Evolutionary conservation across 2,888 invertebrate species (phyloP).

Genomic region (Morpho achilles): DNA sequence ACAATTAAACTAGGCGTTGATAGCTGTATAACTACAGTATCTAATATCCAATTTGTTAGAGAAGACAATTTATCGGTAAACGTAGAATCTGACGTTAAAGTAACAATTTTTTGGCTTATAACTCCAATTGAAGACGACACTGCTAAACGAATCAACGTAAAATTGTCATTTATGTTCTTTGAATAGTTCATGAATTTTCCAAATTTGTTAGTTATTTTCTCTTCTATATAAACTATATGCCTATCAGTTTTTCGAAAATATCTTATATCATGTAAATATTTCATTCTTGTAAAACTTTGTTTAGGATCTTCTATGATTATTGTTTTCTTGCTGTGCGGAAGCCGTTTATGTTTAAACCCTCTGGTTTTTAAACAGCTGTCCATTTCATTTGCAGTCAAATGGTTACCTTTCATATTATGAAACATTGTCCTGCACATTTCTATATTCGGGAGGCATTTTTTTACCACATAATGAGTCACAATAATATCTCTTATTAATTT

Average conservation of each 20-base stretch:
- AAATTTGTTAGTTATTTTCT: neutral
- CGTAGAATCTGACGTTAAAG: neutral
- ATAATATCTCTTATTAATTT: constrained; percentile 2
- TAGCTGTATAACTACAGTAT: neutral
- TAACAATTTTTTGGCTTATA: neutral
- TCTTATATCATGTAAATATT: constrained; percentile 30
- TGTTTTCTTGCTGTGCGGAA: constrained; percentile 26
- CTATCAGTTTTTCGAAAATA: constrained; percentile 23
- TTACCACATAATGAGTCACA: neutral
- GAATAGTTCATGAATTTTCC: neutral
- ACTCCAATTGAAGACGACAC: constrained; percentile 4
- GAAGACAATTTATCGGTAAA: neutral
- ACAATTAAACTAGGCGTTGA: constrained; percentile 6
- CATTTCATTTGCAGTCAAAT: neutral
- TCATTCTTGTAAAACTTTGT: constrained; percentile 24
- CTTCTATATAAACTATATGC: constrained; percentile 15
- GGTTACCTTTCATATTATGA: neutral
- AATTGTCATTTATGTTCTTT: neutral
- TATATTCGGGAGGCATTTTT: constrained; percentile 1
- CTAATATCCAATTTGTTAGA: constrained; percentile 5
- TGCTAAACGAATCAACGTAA: neutral
- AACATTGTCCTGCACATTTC: neutral
- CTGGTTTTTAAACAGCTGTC: neutral
- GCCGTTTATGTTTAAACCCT: constrained; percentile 31
- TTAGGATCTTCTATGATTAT: constrained; percentile 32